These are phyloP conservation scores for Acanthopagrus latus DNA, from an alignment of 2,797 vertebrate species.

Conservation along the genomic window DNA sequence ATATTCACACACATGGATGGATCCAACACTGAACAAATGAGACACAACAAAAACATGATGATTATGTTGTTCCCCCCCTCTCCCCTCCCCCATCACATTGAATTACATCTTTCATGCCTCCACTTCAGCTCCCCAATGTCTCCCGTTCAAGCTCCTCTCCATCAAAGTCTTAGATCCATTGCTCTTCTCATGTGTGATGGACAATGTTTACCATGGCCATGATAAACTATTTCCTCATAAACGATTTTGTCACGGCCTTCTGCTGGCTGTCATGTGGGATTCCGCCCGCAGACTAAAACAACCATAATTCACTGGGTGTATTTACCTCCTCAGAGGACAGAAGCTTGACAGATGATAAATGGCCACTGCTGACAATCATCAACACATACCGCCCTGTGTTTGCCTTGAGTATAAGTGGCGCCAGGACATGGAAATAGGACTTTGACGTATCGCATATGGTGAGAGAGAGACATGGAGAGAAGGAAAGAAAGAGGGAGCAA, in stretches of 20 bases:
- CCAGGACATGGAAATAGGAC: slow-evolving; percentile 92
- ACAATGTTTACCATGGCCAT: slow-evolving; percentile 84
- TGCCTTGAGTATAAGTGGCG: slow-evolving; percentile 93
- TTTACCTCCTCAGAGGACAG: slow-evolving; percentile 92
- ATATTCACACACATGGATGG: slow-evolving; percentile 54
- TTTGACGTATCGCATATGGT: slow-evolving; percentile 82
- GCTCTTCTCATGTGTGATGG: slow-evolving; percentile 74
- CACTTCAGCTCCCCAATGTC: slow-evolving; percentile 57
- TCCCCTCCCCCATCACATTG: slow-evolving; percentile 30
- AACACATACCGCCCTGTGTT: slow-evolving; percentile 90
- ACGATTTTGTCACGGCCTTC: slow-evolving; percentile 87
- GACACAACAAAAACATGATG: slow-evolving; percentile 56
- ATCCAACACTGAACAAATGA: slow-evolving; percentile 59
- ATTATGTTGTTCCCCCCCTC: slow-evolving; percentile 38
- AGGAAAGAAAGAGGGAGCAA: slow-evolving; percentile 26
- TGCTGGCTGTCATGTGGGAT: slow-evolving; percentile 89
- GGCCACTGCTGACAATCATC: slow-evolving; percentile 94
- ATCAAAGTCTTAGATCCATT: slow-evolving; percentile 66
- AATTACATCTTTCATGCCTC: slow-evolving; percentile 63
- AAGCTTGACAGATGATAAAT: slow-evolving; percentile 96
- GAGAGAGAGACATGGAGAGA: slow-evolving; percentile 47
- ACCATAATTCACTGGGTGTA: slow-evolving; percentile 94
- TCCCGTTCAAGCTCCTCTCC: slow-evolving; percentile 45
- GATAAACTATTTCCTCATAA: slow-evolving; percentile 90
- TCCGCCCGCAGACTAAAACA: slow-evolving; percentile 91